Conservation (phyloP, 2,888 invertebrate species). For the Athetis lepigone region DNA sequence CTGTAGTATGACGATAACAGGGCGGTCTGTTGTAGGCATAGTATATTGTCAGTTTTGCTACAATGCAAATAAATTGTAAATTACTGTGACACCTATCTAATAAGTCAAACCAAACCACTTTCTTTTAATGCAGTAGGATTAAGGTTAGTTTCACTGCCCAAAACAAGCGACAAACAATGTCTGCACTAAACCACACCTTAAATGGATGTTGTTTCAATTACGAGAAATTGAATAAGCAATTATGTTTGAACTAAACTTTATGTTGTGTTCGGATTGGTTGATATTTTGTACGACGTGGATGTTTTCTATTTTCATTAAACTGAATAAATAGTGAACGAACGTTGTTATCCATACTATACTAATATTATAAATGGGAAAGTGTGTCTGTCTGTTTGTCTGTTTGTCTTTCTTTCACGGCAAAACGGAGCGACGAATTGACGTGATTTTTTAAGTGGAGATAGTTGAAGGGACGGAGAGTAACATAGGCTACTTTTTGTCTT, state of each 20-base stretch:
- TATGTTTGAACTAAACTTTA: constrained; percentile 21
- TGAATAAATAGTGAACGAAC: constrained; percentile 4
- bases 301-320: neutral
- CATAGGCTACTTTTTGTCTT: no score
- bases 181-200: constrained; percentile 40
- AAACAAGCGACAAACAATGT: constrained; percentile 43
- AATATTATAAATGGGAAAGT: no score
- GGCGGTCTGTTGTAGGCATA: no score
- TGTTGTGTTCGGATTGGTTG: constrained; percentile 19
- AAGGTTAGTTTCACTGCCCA: constrained; percentile 55
- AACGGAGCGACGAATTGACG: no score
- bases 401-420: no score
- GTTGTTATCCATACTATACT: no score
- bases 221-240: constrained; percentile 35
- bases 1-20: no score
- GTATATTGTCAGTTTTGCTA: neutral
- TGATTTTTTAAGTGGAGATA: no score
- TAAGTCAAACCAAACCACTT: constrained; percentile 34
- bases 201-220: constrained; percentile 34
- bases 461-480: no score
- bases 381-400: no score
- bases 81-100: neutral
- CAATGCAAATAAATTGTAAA: neutral
- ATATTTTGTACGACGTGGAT: neutral
- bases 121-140: constrained; percentile 53